Evolutionary conservation across 1,140 invertebrate genomes (phyloP).

Genomic region (Procambarus virginalis): DNA sequence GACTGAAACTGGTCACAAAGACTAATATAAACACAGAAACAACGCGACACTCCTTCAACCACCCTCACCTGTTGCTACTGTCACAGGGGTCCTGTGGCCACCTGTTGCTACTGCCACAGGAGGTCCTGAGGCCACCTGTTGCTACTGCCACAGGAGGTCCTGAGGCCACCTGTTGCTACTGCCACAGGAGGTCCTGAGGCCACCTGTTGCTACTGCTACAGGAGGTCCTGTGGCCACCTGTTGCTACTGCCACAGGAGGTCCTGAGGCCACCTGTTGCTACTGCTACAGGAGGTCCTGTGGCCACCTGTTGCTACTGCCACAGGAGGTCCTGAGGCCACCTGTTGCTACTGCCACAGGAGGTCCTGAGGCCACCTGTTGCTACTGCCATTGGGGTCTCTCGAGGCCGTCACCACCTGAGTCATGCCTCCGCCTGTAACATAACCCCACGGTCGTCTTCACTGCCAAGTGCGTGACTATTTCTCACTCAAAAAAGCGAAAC

Average conservation of each 20-base stretch:
- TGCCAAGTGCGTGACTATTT: neutral
- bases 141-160: no score
- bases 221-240: no score
- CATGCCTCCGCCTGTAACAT: neutral
- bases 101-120: neutral
- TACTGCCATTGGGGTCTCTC: no score
- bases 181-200: no score
- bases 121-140: neutral
- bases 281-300: no score
- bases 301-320: neutral
- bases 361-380: neutral
- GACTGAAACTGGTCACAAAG: neutral
- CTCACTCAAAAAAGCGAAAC: neutral
- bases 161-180: neutral
- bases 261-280: neutral
- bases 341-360: no score
- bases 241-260: no score
- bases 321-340: neutral
- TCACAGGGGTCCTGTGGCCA: no score
- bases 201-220: neutral
- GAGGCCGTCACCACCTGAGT: neutral
- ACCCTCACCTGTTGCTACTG: neutral
- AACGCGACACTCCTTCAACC: neutral
- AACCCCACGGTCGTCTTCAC: neutral
- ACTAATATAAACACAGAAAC: neutral